phyloP scores from a whole-genome alignment of 2,113 vertebrate species.

The Pandion haliaetus region DNA sequence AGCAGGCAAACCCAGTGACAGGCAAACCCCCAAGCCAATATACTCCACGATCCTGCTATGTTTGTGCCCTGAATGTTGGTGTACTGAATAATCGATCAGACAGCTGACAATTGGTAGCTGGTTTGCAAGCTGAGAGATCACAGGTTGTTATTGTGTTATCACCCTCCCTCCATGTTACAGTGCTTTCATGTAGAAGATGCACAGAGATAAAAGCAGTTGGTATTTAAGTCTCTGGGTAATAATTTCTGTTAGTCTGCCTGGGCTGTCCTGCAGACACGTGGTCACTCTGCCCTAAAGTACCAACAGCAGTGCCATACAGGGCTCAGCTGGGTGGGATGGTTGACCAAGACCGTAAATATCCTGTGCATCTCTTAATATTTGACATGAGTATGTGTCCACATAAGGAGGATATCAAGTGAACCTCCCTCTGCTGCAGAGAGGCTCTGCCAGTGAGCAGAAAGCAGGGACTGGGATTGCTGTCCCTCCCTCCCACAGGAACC shows the following conservation, averaged over 20 bases:
- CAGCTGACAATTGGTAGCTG: background rate
- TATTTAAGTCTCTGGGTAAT: background rate
- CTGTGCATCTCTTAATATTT: background rate
- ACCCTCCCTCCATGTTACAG: background rate
- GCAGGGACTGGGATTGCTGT: background rate
- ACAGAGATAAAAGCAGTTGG: background rate
- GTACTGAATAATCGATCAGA: background rate
- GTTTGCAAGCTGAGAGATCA: background rate
- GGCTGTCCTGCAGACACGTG: background rate
- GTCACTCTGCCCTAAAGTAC: background rate
- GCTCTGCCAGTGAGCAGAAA: background rate
- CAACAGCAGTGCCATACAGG: background rate
- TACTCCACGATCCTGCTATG: background rate
- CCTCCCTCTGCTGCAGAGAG: background rate
- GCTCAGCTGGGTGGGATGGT: background rate
- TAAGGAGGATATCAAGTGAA: background rate
- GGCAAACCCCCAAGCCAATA: background rate
- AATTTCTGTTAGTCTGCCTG: background rate
- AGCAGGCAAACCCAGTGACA: background rate
- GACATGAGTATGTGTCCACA: background rate
- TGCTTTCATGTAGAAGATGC: rapidly evolving
- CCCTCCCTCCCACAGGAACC: rapidly evolving
- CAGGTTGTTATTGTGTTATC: background rate
- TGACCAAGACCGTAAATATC: background rate
- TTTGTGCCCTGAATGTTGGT: background rate